Base-by-base conservation (phyloP, 2,113 vertebrate genomes). In the Circaetus cinerascens region DNA sequence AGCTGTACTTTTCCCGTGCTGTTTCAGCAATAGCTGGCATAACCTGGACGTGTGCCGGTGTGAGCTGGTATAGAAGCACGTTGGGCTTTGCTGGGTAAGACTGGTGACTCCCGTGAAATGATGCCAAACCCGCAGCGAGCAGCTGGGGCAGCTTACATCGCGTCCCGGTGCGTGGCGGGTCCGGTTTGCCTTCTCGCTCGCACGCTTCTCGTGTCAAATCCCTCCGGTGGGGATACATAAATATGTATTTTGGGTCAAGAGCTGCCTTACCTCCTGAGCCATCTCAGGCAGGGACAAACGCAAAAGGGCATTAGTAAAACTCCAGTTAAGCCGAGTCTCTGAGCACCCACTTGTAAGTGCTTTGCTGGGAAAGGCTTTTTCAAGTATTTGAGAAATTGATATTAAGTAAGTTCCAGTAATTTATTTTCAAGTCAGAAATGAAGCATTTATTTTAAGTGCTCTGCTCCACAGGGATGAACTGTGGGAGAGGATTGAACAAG, bases 221-320 rank as follows among this genome's bases (percentile, higher is more conserved):
- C 30, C 11, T 40, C 48, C 3, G 0, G 12, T 12, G 34, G n/a
- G 48, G 16, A 6, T 1, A 13, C n/a, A 1, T 16, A 2, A 13
- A 12, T 15, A 22, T 0, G 8, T 7, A 4, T 23, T 68, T 64
- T 10, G 40, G 77, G 77, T 71, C 48, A 22, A 50, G 71, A 59
- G 32, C 45, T 10, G 62, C 68, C 16, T 26, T 14, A 2, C 36
- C 48, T 48, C 34, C 38, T 2, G 9, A 32, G n/a, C 38, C 11
- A 0, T 4, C 7, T n/a, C 41, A 0, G 1, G 1, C 0, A 10
- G 50, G 71, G n/a, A 40, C 55, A 48, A 48, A 5, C 0, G 0
- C 0, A 1, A 16, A 38, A 15, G 67, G 75, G 20, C 2, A 0
- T 2, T 2, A 13, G 51, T 15, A 3, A 8, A 27, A 3, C 51